These are phyloP conservation scores for Trypoxylus dichotomus DNA, from an alignment of 1,140 invertebrate species.

Conservation along the genomic window DNA sequence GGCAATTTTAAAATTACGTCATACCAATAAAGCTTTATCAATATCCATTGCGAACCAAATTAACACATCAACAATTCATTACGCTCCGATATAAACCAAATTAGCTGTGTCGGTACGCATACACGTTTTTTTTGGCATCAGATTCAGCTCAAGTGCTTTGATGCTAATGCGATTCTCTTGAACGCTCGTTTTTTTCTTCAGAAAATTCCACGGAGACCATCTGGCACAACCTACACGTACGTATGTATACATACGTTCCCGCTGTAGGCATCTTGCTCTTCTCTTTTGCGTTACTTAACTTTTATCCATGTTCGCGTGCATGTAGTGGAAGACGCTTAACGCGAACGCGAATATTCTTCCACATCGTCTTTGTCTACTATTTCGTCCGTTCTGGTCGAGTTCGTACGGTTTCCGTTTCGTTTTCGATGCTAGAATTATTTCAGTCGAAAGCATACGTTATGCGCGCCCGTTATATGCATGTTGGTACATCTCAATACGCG, in stretches of 20 bases:
- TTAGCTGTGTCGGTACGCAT: neutral
- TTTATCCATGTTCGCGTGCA: too few species aligned
- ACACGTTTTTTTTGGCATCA: neutral
- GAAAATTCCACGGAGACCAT: neutral
- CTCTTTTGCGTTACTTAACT: neutral
- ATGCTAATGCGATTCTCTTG: neutral
- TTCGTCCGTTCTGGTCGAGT: neutral
- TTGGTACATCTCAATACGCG: neutral
- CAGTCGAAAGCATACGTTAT: neutral
- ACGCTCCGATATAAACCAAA: neutral
- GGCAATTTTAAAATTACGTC: neutral
- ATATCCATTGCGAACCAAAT: neutral
- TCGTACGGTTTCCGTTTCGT: neutral
- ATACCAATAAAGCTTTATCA: too few species aligned
- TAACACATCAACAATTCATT: neutral
- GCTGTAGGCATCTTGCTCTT: neutral
- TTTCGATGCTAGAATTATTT: neutral
- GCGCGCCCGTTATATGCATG: neutral
- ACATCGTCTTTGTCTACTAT: neutral
- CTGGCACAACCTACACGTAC: neutral
- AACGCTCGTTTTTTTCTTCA: neutral
- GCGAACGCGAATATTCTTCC: neutral
- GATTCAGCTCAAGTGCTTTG: neutral
- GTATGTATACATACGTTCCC: too few species aligned
- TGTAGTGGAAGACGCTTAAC: neutral